These are phyloP conservation scores for Gallinago nigripennis DNA, from an alignment of 2,797 vertebrate species.

Conservation along the genomic window DNA sequence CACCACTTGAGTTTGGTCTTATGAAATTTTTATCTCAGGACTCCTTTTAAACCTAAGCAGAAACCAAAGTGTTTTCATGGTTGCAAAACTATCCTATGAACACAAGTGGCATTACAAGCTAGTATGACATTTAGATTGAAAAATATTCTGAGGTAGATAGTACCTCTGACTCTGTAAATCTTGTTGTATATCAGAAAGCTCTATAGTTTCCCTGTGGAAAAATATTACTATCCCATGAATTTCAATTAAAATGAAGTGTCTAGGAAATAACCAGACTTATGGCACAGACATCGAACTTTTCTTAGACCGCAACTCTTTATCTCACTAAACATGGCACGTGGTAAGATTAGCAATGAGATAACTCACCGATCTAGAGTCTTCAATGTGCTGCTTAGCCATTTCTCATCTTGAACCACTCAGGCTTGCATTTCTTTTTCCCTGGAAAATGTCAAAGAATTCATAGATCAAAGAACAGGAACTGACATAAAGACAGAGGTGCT, in stretches of 20 bases:
- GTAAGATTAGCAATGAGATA: not conserved
- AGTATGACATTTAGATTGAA: not conserved
- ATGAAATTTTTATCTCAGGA: not conserved
- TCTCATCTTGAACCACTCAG: not conserved
- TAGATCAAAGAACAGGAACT: conserved; percentile 15
- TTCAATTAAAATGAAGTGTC: not conserved
- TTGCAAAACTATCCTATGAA: not conserved
- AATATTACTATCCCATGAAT: not conserved
- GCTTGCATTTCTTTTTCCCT: not conserved
- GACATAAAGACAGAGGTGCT: not conserved
- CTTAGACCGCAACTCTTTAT: not conserved
- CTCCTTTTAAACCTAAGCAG: not conserved
- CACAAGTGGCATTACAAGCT: not conserved
- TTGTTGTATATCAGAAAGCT: not conserved
- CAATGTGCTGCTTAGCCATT: not conserved
- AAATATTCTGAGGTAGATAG: not conserved
- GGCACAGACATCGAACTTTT: not conserved
- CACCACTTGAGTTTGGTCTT: not conserved
- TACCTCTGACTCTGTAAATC: not conserved
- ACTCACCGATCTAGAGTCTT: not conserved
- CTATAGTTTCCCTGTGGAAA: not conserved
- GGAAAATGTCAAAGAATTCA: conserved; percentile 33
- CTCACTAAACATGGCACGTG: not conserved
- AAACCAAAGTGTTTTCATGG: not conserved
- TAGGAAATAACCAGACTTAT: not conserved